A percentile compares a stretch with the other conserved stretches of the same genome.
Evolutionary conservation across 2,113 vertebrate species (phyloP).

Genomic region (Callorhinus ursinus): DNA sequence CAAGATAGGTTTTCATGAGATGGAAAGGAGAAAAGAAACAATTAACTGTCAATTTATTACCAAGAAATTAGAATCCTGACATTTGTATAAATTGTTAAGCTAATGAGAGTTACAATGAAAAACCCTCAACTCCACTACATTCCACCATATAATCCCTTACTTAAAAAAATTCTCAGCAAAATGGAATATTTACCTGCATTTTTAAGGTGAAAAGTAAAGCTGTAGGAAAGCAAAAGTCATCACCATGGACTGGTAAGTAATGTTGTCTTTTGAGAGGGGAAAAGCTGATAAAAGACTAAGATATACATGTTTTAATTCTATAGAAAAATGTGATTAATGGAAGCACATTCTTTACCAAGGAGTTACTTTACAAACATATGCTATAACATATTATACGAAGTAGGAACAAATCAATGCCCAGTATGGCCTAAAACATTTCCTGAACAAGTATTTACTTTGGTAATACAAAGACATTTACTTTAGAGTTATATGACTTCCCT

Average conservation of each 20-base stretch:
- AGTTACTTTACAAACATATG: background rate
- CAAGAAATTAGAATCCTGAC: background rate
- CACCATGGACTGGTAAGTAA: background rate
- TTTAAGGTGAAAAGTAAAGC: slow-evolving; percentile 13
- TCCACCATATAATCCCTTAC: background rate
- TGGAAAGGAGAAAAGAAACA: background rate
- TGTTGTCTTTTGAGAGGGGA: background rate
- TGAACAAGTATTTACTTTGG: slow-evolving; percentile 25
- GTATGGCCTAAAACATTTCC: slow-evolving; percentile 1
- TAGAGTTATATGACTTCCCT: background rate
- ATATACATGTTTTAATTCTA: background rate
- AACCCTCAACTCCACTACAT: background rate
- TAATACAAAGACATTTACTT: slow-evolving; percentile 27
- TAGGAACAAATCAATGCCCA: background rate
- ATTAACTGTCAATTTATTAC: background rate
- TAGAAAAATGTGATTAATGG: background rate
- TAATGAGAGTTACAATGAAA: background rate
- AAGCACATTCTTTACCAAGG: background rate
- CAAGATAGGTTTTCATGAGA: background rate
- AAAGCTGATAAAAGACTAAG: background rate
- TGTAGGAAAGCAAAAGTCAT: background rate
- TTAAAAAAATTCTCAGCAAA: background rate
- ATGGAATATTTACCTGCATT: background rate
- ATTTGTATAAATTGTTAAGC: slow-evolving; percentile 19
- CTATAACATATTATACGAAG: background rate